These are phyloP conservation scores for Epiblema foenella DNA, from an alignment of 2,888 invertebrate species.

Conservation along the genomic window DNA sequence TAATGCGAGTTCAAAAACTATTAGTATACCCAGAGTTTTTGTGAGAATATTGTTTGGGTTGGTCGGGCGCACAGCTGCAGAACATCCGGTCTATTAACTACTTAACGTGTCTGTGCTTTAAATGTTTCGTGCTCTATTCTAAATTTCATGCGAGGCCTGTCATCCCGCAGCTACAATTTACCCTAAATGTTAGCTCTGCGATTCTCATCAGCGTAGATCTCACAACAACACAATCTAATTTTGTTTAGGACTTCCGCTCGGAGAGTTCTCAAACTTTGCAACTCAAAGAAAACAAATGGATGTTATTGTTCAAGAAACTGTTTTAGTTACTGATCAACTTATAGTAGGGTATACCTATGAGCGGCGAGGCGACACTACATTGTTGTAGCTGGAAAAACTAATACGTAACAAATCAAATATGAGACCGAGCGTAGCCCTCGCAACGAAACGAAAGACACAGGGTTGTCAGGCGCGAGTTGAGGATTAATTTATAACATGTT, in stretches of 20 bases:
- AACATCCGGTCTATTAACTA: constrained; percentile 65
- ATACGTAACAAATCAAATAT: constrained; percentile 40
- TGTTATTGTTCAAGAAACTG: constrained; percentile 34
- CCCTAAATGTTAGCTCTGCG: not conserved
- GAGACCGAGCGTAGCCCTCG: constrained; percentile 26
- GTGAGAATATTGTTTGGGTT: constrained; percentile 50
- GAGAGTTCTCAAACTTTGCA: constrained; percentile 30
- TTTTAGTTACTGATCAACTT: constrained; percentile 34
- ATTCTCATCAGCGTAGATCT: not conserved
- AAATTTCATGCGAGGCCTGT: constrained; percentile 24
- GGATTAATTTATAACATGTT: constrained; percentile 44
- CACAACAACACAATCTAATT: constrained; percentile 19
- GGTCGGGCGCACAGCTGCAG: constrained; percentile 68
- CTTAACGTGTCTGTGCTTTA: constrained; percentile 44
- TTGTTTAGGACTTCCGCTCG: constrained; percentile 27
- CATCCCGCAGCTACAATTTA: not conserved
- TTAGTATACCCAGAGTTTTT: constrained; percentile 49
- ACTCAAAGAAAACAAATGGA: constrained; percentile 33
- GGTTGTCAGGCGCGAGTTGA: constrained; percentile 41
- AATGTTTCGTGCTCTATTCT: constrained; percentile 49
- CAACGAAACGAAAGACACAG: constrained; percentile 25
- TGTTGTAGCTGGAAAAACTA: constrained; percentile 35
- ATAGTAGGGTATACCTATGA: constrained; percentile 6
- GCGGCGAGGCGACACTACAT: constrained; percentile 26
- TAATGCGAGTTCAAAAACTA: constrained; percentile 37